phyloP scores from a whole-genome alignment of 1,140 invertebrate genomes.

The Tetramorium simillimum region DNA sequence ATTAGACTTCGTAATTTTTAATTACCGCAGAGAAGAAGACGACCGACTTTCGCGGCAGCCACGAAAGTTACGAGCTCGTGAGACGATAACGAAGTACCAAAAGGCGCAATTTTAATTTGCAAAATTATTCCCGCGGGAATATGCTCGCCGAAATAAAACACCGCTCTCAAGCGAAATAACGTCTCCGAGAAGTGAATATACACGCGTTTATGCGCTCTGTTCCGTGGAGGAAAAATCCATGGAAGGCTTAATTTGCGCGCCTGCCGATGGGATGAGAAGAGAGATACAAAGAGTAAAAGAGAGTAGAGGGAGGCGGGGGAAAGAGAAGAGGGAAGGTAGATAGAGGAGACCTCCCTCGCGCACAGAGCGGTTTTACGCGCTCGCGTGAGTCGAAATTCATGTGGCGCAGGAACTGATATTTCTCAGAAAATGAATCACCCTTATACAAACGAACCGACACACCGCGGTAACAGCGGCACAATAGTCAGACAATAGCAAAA shows the following conservation, averaged over 20 bases:
- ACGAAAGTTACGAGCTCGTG: conserved; percentile 8
- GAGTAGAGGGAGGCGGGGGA: background rate
- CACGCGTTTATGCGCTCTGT: conserved; percentile 42
- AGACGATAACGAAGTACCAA: conserved; percentile 40
- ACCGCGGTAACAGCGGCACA: conserved; percentile 81
- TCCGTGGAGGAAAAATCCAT: conserved; percentile 7
- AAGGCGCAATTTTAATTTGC: conserved; percentile 42
- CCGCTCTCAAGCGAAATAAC: conserved; percentile 7
- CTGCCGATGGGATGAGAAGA: background rate
- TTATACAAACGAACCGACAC: conserved; percentile 79
- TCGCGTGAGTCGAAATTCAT: conserved; percentile 76
- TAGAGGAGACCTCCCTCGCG: background rate
- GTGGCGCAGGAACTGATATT: conserved; percentile 83
- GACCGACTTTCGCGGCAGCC: background rate
- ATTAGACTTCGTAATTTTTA: conserved; percentile 11
- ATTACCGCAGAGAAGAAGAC: background rate
- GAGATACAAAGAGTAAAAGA: background rate
- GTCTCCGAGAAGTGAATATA: conserved; percentile 35
- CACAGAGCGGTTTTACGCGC: conserved; percentile 69
- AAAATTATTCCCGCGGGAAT: conserved; percentile 31
- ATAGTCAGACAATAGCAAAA: conserved; percentile 81
- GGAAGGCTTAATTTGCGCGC: conserved; percentile 43
- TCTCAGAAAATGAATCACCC: conserved; percentile 83
- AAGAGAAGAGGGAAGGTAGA: background rate
- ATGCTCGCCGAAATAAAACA: conserved; percentile 42